A percentile compares a stretch with the other conserved stretches of the same genome.
Evolutionary conservation across 2,113 vertebrate species (phyloP).

Genomic region (Odontesthes bonariensis): DNA sequence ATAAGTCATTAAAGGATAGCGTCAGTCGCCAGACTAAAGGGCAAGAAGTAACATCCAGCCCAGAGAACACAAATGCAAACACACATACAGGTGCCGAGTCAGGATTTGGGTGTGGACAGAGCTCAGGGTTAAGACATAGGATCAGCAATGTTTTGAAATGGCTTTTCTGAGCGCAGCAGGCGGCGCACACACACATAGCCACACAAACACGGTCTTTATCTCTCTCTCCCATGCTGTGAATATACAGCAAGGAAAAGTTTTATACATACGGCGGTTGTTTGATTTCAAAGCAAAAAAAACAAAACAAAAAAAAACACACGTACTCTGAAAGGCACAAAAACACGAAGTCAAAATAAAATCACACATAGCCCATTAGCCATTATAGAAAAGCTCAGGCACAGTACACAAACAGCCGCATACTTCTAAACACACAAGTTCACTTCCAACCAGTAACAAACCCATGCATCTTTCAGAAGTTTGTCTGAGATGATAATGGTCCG

Average conservation of each 20-base stretch:
- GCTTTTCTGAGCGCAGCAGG: slow-evolving; percentile 53
- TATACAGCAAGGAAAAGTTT: slow-evolving; percentile 11
- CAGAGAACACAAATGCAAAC: slow-evolving; percentile 19
- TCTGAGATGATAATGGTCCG: slow-evolving; percentile 48
- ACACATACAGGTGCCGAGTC: slow-evolving; percentile 53
- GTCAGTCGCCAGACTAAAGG: slow-evolving; percentile 38
- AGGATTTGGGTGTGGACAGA: slow-evolving; percentile 64
- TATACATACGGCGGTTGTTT: slow-evolving; percentile 9
- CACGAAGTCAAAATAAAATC: slow-evolving; percentile 38
- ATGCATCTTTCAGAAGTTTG: slow-evolving; percentile 70
- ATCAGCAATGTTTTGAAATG: slow-evolving; percentile 71
- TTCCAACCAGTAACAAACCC: slow-evolving; percentile 40
- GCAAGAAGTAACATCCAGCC: slow-evolving; percentile 39
- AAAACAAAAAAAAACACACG: not conserved
- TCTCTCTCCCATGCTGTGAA: slow-evolving; percentile 13
- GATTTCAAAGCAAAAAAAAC: slow-evolving; percentile 19
- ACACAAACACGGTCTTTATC: not conserved
- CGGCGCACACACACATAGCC: slow-evolving; percentile 8
- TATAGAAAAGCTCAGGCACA: slow-evolving; percentile 42
- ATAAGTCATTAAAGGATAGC: slow-evolving; percentile 84
- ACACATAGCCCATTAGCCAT: slow-evolving; percentile 29
- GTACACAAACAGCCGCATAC: slow-evolving; percentile 31
- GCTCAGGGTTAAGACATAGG: slow-evolving; percentile 69
- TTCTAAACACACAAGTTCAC: slow-evolving; percentile 16
- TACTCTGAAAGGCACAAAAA: slow-evolving; percentile 17